These are phyloP conservation scores for Amphimallon solstitiale DNA, from an alignment of 2,888 invertebrate species.

Conservation along the genomic window DNA sequence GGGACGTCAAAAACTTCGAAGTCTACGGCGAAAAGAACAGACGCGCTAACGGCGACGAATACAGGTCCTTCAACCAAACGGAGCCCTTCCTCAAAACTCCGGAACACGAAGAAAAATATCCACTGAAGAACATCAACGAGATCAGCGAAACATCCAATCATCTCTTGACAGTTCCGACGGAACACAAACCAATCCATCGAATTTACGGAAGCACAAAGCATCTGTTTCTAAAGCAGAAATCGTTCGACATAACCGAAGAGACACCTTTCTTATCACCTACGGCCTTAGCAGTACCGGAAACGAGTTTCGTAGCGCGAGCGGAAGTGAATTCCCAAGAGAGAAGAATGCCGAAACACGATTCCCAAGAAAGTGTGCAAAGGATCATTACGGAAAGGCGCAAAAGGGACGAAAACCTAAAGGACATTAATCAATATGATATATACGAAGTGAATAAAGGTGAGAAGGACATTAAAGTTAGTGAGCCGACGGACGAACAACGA, in stretches of 20 bases:
- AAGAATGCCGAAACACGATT: conserved; percentile 57
- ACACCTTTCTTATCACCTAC: conserved; percentile 61
- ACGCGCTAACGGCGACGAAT: conserved; percentile 55
- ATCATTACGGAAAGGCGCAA: conserved; percentile 71
- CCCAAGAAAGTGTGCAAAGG: conserved; percentile 68
- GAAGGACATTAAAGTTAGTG: conserved; percentile 48
- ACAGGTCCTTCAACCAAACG: conserved; percentile 51
- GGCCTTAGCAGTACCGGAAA: conserved; percentile 38
- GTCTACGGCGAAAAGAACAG: conserved; percentile 58
- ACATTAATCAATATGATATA: conserved; percentile 58
- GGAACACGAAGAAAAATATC: conserved; percentile 51
- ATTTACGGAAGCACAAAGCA: conserved; percentile 67
- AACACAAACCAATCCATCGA: conserved; percentile 58
- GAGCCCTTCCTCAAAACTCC: conserved; percentile 49
- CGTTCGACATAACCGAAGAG: conserved; percentile 67
- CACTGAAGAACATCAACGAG: conserved; percentile 54
- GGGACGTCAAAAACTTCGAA: conserved; percentile 51
- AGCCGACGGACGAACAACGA: conserved; percentile 31
- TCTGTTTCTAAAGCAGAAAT: conserved; percentile 67
- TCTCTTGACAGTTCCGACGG: conserved; percentile 54
- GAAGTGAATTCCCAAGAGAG: conserved; percentile 41
- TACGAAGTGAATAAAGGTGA: conserved; percentile 57
- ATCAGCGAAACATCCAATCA: conserved; percentile 49
- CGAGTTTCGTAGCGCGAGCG: conserved; percentile 24
- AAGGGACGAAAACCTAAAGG: conserved; percentile 64